A percentile compares a stretch with the other conserved stretches of the same genome.
Evolutionary conservation across 2,888 invertebrate genomes (phyloP).

Genomic region (Frankliniella fusca): DNA sequence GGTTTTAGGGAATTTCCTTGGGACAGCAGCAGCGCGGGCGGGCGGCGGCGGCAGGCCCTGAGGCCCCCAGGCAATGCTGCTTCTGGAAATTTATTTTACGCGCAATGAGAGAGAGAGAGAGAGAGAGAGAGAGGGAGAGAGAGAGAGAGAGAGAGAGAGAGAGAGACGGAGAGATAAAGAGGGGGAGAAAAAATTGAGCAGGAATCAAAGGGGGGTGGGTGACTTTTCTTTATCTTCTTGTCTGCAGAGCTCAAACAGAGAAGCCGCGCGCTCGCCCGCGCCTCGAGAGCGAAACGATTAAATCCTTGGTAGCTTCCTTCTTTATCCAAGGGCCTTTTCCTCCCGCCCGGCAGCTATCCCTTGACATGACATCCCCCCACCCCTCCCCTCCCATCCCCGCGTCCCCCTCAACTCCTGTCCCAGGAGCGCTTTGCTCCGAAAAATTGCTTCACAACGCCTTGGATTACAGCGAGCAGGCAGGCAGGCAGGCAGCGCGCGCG

Average conservation of each 20-base stretch:
- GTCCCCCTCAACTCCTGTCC: background rate
- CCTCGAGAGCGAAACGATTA: background rate
- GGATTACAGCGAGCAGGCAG: conserved; percentile 3
- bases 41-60: too few relatives aligned
- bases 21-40: too few relatives aligned
- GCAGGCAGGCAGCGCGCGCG: too few relatives aligned
- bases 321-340: too few relatives aligned
- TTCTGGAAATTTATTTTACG: too few relatives aligned
- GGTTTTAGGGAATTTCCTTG: too few relatives aligned
- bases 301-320: background rate
- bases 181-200: background rate
- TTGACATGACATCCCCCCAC: background rate
- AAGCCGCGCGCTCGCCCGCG: background rate
- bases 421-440: background rate
- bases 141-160: conserved; percentile 1
- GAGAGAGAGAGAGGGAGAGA: background rate
- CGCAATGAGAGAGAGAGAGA: background rate
- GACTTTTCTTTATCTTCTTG: background rate
- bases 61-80: too few relatives aligned
- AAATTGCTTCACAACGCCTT: background rate
- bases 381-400: background rate
- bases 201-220: background rate
- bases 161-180: background rate
- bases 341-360: too few relatives aligned
- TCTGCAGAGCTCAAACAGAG: too few relatives aligned